A percentile compares a stretch with the other conserved stretches of the same genome.
phyloP scores from a whole-genome alignment of 1,140 invertebrate species.

The Lutraria rhynchaena region DNA sequence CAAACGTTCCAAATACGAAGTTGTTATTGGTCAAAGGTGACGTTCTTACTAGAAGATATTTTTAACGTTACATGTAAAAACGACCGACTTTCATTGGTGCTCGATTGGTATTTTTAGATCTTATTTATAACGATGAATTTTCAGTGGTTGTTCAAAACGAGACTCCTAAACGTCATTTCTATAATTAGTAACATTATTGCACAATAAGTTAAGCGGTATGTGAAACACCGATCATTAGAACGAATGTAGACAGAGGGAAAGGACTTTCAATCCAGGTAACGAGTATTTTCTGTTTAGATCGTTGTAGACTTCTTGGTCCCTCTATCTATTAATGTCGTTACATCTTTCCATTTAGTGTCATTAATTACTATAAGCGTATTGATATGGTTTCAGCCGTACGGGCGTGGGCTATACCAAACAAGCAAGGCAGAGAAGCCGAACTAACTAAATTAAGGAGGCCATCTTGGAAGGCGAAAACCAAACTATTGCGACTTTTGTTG shows the following conservation, averaged over 20 bases:
- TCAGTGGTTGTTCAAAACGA: slow-evolving; percentile 9
- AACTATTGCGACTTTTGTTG: slow-evolving; percentile 45
- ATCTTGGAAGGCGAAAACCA: slow-evolving; percentile 33
- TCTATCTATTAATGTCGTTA: not conserved
- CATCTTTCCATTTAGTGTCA: not conserved
- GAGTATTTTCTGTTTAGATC: not conserved
- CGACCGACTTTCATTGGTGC: slow-evolving; percentile 19
- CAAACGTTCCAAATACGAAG: too few species aligned
- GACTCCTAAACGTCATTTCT: slow-evolving; percentile 15
- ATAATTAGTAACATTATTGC: slow-evolving; percentile 51
- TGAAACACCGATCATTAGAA: slow-evolving; percentile 53
- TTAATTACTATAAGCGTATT: not conserved
- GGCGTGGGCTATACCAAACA: slow-evolving; percentile 14
- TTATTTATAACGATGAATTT: not conserved
- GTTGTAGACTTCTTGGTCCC: not conserved
- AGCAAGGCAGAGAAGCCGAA: slow-evolving; percentile 52
- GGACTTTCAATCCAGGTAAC: slow-evolving; percentile 57
- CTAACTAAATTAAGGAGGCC: slow-evolving; percentile 17
- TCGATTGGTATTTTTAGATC: slow-evolving; percentile 20
- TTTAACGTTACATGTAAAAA: slow-evolving; percentile 23
- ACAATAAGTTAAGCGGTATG: slow-evolving; percentile 40
- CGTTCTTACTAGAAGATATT: slow-evolving; percentile 26
- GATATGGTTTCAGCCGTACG: slow-evolving; percentile 51
- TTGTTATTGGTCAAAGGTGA: slow-evolving; percentile 41
- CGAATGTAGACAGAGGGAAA: slow-evolving; percentile 50